phyloP scores from a whole-genome alignment of 2,113 vertebrate genomes.

The Melanerpes formicivorus region DNA sequence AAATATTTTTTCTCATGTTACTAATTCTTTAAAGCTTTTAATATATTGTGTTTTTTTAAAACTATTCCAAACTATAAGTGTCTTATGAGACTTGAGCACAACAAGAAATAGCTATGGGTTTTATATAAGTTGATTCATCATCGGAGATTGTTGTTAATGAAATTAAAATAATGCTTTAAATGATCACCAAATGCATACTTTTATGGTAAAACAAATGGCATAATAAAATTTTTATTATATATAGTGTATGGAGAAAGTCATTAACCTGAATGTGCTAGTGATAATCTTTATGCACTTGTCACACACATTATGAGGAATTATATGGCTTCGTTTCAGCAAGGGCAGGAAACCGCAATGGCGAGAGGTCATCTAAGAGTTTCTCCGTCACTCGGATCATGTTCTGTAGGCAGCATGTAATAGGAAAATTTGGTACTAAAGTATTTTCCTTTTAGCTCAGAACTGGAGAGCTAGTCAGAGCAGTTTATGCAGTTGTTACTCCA shows the following conservation, averaged over 20 bases:
- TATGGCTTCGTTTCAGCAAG: too few relatives aligned
- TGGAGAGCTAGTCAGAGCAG: too few relatives aligned
- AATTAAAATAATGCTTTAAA: background rate
- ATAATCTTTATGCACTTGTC: background rate
- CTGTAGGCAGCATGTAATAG: too few relatives aligned
- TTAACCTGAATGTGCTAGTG: background rate
- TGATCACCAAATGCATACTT: background rate
- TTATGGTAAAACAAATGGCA: background rate
- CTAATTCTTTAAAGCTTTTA: background rate
- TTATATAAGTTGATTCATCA: background rate
- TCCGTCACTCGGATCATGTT: too few relatives aligned
- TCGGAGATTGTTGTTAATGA: background rate
- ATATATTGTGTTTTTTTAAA: background rate
- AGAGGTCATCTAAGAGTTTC: too few relatives aligned
- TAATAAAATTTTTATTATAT: background rate
- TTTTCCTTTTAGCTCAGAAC: too few relatives aligned
- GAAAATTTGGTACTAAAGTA: too few relatives aligned
- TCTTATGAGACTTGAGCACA: background rate
- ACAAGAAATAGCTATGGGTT: background rate
- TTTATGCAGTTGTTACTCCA: too few relatives aligned
- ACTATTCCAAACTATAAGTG: background rate
- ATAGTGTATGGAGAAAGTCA: background rate
- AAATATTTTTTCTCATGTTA: background rate
- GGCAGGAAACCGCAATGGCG: too few relatives aligned
- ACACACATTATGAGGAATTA: too few relatives aligned